Percentiles rank a stretch among this genome's conserved stretches.
Evolutionary conservation across 1,140 invertebrate genomes (phyloP).

Genomic region (Polypedilum pembai): DNA sequence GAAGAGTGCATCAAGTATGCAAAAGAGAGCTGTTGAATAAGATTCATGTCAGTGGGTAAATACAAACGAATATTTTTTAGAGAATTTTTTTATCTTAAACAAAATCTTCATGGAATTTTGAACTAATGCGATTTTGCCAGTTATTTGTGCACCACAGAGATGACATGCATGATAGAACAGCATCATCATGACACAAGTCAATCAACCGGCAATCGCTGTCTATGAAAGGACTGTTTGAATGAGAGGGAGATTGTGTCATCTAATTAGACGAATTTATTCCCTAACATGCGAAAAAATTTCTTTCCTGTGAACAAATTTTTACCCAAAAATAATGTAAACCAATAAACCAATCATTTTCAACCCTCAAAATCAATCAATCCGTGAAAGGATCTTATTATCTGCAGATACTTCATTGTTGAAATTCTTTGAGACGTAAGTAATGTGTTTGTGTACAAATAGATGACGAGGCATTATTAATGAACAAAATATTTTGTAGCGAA

Average conservation of each 20-base stretch:
- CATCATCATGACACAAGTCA: slow-evolving; percentile 5
- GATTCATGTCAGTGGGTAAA: slow-evolving; percentile 8
- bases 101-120: neutral
- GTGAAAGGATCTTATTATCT: slow-evolving; percentile 7
- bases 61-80: neutral
- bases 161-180: neutral
- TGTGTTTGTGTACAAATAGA: slow-evolving; percentile 16
- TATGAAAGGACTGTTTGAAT: neutral
- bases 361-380: slow-evolving; percentile 11
- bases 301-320: neutral
- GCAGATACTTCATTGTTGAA: neutral
- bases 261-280: slow-evolving; percentile 1
- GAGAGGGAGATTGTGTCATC: neutral
- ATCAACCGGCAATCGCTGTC: neutral
- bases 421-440: slow-evolving; percentile 1
- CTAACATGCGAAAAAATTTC: neutral
- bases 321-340: slow-evolving; percentile 10
- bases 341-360: slow-evolving; percentile 5
- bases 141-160: slow-evolving; percentile 2
- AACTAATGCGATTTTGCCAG: neutral
- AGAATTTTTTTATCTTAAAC: too few relatives aligned
- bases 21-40: neutral
- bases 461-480: neutral
- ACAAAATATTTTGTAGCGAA: neutral
- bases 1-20: neutral